Evolutionary conservation across 2,113 vertebrate species (phyloP).

Genomic region (Cygnus buccinator): DNA sequence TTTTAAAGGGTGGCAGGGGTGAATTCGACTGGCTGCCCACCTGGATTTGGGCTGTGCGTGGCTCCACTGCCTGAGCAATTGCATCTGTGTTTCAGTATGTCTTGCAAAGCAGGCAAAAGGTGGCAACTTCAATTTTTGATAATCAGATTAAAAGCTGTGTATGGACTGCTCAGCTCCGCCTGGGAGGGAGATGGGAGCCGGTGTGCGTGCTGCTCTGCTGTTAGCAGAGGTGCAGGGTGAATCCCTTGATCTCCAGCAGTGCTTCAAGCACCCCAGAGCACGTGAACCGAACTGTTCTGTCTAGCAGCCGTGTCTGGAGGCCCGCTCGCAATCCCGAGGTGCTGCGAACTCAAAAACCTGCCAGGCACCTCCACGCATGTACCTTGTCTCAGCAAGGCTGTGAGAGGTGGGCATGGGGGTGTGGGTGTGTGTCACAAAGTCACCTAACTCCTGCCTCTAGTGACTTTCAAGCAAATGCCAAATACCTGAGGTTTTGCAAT

Average conservation of each 20-base stretch:
- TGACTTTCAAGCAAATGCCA: neutral
- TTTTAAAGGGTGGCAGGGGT: neutral
- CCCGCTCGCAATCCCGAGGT: neutral
- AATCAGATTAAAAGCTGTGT: neutral
- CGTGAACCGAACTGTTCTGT: neutral
- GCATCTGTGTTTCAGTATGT: neutral
- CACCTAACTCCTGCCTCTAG: rapidly evolving
- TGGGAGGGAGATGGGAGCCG: neutral
- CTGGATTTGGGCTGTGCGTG: neutral
- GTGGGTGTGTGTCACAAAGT: neutral
- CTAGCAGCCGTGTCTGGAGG: neutral
- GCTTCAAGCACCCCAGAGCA: neutral
- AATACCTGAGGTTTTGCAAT: neutral
- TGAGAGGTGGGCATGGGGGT: neutral
- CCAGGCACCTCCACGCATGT: no score
- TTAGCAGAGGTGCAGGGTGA: rapidly evolving
- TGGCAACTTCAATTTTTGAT: no score
- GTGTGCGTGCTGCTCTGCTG: neutral
- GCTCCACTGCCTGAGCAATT: neutral
- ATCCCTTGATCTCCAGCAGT: neutral
- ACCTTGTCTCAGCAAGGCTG: neutral
- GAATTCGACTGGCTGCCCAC: neutral
- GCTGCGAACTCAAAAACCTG: neutral
- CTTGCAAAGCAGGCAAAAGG: neutral
- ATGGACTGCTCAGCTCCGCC: neutral